phyloP scores from a whole-genome alignment of 2,113 vertebrate genomes.

The Hemicordylus capensis region DNA sequence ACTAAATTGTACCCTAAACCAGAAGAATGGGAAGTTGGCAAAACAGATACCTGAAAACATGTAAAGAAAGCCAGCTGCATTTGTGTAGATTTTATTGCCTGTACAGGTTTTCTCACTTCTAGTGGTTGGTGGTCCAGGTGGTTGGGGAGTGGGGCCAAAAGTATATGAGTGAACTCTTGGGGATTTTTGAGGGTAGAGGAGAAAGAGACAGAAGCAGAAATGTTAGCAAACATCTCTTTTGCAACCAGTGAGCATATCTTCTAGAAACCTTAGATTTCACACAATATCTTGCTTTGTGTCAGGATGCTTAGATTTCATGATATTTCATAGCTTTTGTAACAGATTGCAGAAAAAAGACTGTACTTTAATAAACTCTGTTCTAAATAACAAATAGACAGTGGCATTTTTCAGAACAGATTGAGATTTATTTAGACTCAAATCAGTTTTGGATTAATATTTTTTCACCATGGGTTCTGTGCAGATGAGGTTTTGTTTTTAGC shows the following conservation, averaged over 20 bases:
- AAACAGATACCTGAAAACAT: neutral
- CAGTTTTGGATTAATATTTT: conserved; percentile 62
- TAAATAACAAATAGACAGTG: conserved; percentile 67
- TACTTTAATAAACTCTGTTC: conserved; percentile 63
- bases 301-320: conserved; percentile 27
- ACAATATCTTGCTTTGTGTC: conserved; percentile 13
- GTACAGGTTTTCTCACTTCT: neutral
- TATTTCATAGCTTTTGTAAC: conserved; percentile 43
- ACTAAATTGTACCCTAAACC: neutral
- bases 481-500: neutral
- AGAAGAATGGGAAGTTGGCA: neutral
- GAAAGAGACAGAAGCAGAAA: too few relatives aligned
- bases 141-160: neutral
- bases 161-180: neutral
- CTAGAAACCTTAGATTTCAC: neutral
- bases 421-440: conserved; percentile 64
- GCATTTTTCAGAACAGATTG: conserved; percentile 65
- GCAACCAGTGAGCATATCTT: neutral
- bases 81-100: neutral
- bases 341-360: conserved; percentile 60
- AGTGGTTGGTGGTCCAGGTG: too few relatives aligned
- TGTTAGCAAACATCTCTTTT: neutral
- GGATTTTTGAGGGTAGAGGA: neutral
- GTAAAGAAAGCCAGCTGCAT: neutral
- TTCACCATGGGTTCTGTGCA: conserved; percentile 48